Conservation (phyloP, 2,888 invertebrate genomes). For the Dromius quadrimaculatus region DNA sequence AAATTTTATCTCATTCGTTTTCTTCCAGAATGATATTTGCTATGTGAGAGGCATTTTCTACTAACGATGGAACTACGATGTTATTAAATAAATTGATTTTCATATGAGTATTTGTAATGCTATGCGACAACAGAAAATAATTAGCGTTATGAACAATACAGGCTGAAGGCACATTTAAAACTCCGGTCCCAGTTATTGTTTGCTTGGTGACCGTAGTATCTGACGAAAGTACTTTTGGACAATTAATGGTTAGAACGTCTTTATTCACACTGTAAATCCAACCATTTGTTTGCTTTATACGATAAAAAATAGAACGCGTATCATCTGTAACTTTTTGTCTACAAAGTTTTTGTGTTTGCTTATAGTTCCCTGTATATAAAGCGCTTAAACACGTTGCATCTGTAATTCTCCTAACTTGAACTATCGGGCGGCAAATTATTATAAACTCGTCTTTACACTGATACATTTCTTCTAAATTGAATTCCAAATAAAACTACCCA, state of each 20-base stretch:
- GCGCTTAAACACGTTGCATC: too few species aligned
- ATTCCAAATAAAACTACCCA: conserved; percentile 9
- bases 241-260: conserved; percentile 7
- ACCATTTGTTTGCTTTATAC: background rate
- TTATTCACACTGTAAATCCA: conserved; percentile 15
- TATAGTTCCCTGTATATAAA: background rate
- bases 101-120: background rate
- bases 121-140: conserved; percentile 12
- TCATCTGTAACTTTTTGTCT: conserved; percentile 1
- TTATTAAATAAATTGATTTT: background rate
- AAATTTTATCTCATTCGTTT: too few species aligned
- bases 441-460: background rate
- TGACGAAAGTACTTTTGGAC: background rate
- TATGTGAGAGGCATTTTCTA: too few species aligned
- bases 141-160: conserved; percentile 14
- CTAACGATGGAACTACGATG: too few species aligned
- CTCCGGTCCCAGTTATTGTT: conserved; percentile 9
- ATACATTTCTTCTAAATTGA: background rate
- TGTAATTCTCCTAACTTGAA: background rate
- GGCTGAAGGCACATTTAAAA: background rate
- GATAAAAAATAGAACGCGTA: background rate
- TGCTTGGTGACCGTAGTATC: background rate
- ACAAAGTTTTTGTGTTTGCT: background rate
- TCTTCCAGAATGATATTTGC: too few species aligned
- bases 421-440: background rate